phyloP scores from a whole-genome alignment of 2,797 vertebrate genomes.

The Macropodus opercularis region DNA sequence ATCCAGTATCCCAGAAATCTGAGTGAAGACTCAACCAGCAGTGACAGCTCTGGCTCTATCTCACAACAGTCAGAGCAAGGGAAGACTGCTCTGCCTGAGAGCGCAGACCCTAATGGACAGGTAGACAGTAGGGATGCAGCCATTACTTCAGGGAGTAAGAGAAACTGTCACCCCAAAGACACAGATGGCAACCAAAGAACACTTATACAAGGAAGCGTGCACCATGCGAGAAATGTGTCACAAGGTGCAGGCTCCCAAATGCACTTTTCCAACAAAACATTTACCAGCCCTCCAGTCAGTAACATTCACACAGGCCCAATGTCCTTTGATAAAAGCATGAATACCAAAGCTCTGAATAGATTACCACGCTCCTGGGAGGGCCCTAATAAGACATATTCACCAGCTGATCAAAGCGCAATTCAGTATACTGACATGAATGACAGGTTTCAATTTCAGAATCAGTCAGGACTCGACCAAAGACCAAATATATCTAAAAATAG shows the following conservation, averaged over 20 bases:
- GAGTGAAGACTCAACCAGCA: slow-evolving; percentile 80
- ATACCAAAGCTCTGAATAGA: slow-evolving; percentile 74
- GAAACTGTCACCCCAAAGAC: slow-evolving; percentile 83
- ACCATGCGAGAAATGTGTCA: slow-evolving; percentile 85
- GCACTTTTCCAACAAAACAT: slow-evolving; percentile 89
- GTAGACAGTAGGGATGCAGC: slow-evolving; percentile 80
- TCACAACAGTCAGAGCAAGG: slow-evolving; percentile 82
- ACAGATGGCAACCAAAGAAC: slow-evolving; percentile 81
- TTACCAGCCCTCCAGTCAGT: slow-evolving; percentile 74
- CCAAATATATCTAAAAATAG: slow-evolving; percentile 83
- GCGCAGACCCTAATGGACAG: slow-evolving; percentile 83
- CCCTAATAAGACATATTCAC: slow-evolving; percentile 82
- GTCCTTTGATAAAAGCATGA: slow-evolving; percentile 85
- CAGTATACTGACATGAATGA: slow-evolving; percentile 82
- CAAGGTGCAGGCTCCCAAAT: slow-evolving; percentile 85
- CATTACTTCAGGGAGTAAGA: slow-evolving; percentile 80
- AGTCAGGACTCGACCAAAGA: slow-evolving; percentile 84
- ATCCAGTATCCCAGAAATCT: slow-evolving; percentile 81
- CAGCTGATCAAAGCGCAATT: slow-evolving; percentile 82
- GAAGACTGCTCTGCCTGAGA: slow-evolving; percentile 84
- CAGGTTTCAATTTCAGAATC: slow-evolving; percentile 86
- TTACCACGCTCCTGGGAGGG: slow-evolving; percentile 89
- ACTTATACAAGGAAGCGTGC: slow-evolving; percentile 83
- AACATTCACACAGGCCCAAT: slow-evolving; percentile 75
- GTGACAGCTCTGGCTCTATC: slow-evolving; percentile 82